Evolutionary conservation across 2,888 invertebrate species (phyloP).

Genomic region (Taenaris catops): DNA sequence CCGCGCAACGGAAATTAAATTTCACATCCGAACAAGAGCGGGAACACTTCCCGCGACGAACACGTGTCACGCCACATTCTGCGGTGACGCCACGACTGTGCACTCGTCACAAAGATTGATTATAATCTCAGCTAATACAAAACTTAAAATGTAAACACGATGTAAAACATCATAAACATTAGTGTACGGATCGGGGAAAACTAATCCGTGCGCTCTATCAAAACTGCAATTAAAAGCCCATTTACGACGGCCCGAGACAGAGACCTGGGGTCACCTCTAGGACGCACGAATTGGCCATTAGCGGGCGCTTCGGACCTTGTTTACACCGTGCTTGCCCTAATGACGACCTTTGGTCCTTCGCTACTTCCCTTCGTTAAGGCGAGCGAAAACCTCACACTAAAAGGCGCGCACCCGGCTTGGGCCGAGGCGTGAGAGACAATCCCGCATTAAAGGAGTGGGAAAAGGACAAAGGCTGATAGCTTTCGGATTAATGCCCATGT

Average conservation of each 20-base stretch:
- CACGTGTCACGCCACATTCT: slow-evolving; percentile 48
- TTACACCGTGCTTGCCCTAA: slow-evolving; percentile 80
- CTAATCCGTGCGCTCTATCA: slow-evolving; percentile 71
- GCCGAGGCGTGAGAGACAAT: slow-evolving; percentile 58
- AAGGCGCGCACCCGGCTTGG: slow-evolving; percentile 69
- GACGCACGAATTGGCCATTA: slow-evolving; percentile 79
- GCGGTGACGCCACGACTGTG: slow-evolving; percentile 39
- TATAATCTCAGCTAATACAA: slow-evolving; percentile 23
- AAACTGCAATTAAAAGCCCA: slow-evolving; percentile 78
- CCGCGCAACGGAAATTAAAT: slow-evolving; percentile 77
- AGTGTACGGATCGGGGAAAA: slow-evolving; percentile 31
- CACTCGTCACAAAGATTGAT: slow-evolving; percentile 43
- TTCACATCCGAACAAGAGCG: slow-evolving; percentile 78
- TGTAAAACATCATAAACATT: slow-evolving; percentile 18
- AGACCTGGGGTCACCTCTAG: slow-evolving; percentile 74
- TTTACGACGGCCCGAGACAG: slow-evolving; percentile 66
- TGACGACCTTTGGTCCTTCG: slow-evolving; percentile 73
- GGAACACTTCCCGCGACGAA: slow-evolving; percentile 60
- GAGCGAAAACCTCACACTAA: slow-evolving; percentile 79
- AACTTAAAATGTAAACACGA: slow-evolving; percentile 1
- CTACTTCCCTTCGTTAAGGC: slow-evolving; percentile 80
- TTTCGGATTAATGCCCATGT: slow-evolving; percentile 78
- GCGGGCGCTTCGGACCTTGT: slow-evolving; percentile 78
- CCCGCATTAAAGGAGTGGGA: slow-evolving; percentile 41
- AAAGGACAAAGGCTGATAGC: slow-evolving; percentile 69